Percentiles rank a stretch among this genome's conserved stretches.
Evolutionary conservation across 2,113 vertebrate genomes (phyloP).

Genomic region (Genyomyrus donnyi): DNA sequence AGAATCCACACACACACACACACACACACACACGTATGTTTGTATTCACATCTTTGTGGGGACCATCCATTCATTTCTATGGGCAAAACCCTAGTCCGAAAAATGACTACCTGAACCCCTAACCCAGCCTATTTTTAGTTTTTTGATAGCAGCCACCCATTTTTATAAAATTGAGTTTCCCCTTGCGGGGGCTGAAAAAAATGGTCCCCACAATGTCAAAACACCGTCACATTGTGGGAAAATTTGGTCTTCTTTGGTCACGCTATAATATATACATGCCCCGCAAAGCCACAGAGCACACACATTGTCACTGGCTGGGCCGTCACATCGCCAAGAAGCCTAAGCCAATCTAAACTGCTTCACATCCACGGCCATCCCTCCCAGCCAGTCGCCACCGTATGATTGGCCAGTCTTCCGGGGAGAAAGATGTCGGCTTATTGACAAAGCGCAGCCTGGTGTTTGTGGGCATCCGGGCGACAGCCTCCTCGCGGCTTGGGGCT

Average conservation of each 20-base stretch:
- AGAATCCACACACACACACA: background rate
- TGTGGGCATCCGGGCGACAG: slow-evolving; percentile 35
- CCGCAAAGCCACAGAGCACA: background rate
- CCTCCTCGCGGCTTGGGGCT: slow-evolving; percentile 57
- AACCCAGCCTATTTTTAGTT: no score
- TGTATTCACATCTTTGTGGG: no score
- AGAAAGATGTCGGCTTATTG: slow-evolving; percentile 70
- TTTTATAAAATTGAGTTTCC: no score
- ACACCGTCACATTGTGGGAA: no score
- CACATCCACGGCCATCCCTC: slow-evolving; percentile 38
- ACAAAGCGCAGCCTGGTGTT: slow-evolving; percentile 57
- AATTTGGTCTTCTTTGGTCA: background rate
- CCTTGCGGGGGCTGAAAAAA: no score
- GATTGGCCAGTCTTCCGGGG: slow-evolving; percentile 72
- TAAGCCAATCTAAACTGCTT: slow-evolving; percentile 36
- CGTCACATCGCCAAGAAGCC: slow-evolving; percentile 34
- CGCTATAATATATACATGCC: background rate
- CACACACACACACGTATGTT: background rate
- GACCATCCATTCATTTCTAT: no score
- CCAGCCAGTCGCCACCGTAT: slow-evolving; percentile 53
- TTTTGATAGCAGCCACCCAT: no score
- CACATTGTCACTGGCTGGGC: slow-evolving; percentile 19
- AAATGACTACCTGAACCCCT: no score
- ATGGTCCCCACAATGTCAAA: no score
- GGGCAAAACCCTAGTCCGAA: no score